phyloP scores from a whole-genome alignment of 2,113 vertebrate species.

The Thryonomys swinderianus region DNA sequence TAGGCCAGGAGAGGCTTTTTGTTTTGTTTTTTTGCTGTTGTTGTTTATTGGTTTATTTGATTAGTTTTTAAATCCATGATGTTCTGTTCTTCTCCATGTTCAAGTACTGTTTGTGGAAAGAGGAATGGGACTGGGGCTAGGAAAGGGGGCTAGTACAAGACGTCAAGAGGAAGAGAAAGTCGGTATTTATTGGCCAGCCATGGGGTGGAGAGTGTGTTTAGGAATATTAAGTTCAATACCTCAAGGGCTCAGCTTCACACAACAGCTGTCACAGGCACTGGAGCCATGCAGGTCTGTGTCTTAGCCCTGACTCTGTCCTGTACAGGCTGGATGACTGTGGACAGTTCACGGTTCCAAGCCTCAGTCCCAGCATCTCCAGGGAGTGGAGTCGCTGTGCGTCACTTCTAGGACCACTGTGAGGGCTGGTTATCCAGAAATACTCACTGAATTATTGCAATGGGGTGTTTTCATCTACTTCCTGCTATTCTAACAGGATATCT shows the following conservation, averaged over 20 bases:
- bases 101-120: not conserved
- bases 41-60: not conserved
- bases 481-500: not conserved
- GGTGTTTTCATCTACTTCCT: not conserved
- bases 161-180: not conserved
- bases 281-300: not conserved
- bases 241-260: accelerated
- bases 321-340: not conserved
- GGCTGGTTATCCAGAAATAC: too few relatives aligned
- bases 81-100: not conserved
- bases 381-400: not conserved
- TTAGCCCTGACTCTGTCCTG: not conserved
- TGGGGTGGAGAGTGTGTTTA: accelerated
- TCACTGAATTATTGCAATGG: not conserved
- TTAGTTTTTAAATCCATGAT: not conserved
- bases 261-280: not conserved
- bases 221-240: accelerated
- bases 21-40: too few relatives aligned
- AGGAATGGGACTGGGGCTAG: too few relatives aligned
- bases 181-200: accelerated
- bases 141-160: accelerated
- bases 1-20: not conserved
- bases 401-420: not conserved
- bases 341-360: not conserved
- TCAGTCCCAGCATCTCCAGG: not conserved